phyloP scores from a whole-genome alignment of 1,140 invertebrate genomes.

The Aphaenogaster ashmeadi region DNA sequence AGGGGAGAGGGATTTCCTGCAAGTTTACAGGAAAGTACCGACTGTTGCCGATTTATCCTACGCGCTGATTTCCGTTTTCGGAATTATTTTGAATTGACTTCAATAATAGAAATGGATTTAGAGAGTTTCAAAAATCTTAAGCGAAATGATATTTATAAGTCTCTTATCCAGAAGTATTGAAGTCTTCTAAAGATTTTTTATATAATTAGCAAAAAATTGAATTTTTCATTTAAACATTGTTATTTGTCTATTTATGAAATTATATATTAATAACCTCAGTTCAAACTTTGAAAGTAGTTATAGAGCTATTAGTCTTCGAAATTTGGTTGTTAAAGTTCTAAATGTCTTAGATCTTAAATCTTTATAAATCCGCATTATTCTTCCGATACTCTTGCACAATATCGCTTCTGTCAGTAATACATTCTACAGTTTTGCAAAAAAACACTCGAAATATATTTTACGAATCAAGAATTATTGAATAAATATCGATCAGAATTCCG shows the following conservation, averaged over 20 bases:
- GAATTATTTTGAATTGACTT: neutral
- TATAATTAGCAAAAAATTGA: neutral
- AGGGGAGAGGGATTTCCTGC: slow-evolving; percentile 38
- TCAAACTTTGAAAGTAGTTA: neutral
- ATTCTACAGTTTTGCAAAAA: neutral
- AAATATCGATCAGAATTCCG: neutral
- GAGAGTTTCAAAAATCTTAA: neutral
- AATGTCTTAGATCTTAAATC: neutral
- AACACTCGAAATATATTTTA: neutral
- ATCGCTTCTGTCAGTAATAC: neutral
- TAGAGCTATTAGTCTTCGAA: neutral
- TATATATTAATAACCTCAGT: slow-evolving; percentile 1
- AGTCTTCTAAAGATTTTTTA: neutral
- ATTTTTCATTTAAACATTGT: neutral
- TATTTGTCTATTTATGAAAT: neutral
- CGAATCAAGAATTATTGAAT: neutral
- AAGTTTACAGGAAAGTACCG: slow-evolving; percentile 15
- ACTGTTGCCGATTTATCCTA: slow-evolving; percentile 21
- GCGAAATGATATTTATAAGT: neutral
- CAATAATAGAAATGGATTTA: neutral
- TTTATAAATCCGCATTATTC: slow-evolving; percentile 15
- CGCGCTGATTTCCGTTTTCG: slow-evolving; percentile 32
- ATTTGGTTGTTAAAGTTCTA: neutral
- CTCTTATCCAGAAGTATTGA: neutral
- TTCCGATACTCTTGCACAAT: neutral